phyloP scores from a whole-genome alignment of 2,113 vertebrate species.

The Macquaria australasica region DNA sequence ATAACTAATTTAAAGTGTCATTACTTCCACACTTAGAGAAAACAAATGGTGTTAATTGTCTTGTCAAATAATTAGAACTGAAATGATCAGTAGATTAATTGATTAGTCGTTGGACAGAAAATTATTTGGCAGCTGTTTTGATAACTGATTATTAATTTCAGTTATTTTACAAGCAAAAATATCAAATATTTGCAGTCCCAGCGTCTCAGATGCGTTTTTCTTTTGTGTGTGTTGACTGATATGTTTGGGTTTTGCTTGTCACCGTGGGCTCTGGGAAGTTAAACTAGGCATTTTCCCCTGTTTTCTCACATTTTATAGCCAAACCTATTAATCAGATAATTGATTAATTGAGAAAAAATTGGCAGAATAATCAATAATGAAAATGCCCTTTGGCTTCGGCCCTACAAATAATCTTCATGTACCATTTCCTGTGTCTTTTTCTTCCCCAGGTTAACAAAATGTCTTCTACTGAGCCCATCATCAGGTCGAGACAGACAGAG shows the following conservation, averaged over 20 bases:
- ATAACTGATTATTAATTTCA: background rate
- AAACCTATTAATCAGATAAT: background rate
- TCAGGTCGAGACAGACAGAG: constrained; percentile 87
- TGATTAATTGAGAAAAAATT: background rate
- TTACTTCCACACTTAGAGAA: background rate
- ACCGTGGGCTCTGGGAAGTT: too few species aligned
- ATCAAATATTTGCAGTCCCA: background rate
- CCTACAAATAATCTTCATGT: background rate
- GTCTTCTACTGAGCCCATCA: constrained; percentile 81
- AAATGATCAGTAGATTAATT: background rate
- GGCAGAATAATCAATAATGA: background rate
- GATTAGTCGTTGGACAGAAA: background rate
- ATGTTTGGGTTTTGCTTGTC: background rate
- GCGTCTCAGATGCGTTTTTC: background rate
- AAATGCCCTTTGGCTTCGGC: background rate
- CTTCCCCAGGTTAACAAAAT: constrained; percentile 74
- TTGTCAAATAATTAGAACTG: background rate
- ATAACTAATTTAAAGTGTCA: background rate
- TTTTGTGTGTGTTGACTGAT: background rate
- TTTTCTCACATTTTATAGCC: background rate
- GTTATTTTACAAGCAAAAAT: background rate
- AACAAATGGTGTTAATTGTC: background rate
- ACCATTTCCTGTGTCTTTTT: background rate
- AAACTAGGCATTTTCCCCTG: background rate
- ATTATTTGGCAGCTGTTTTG: background rate